Conservation (phyloP, 2,888 invertebrate genomes). For the Alentia gelatinosa region DNA sequence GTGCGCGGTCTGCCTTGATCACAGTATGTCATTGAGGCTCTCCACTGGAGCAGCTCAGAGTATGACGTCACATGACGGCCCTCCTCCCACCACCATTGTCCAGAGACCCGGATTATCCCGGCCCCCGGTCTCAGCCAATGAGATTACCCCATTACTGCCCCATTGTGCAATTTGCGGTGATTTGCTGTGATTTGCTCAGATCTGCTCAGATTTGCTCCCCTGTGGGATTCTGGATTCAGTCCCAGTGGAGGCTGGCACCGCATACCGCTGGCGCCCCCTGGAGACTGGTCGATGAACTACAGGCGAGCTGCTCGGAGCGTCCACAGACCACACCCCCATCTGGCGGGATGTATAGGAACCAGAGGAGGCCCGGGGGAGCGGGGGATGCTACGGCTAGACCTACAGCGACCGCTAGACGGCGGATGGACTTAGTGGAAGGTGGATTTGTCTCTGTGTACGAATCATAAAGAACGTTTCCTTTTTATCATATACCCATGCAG, state of each 20-base stretch:
- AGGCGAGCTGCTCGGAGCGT: neutral
- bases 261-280: neutral
- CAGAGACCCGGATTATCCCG: neutral
- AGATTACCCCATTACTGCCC: neutral
- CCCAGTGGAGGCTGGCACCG: neutral
- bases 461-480: too few relatives aligned
- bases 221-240: neutral
- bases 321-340: neutral
- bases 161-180: neutral
- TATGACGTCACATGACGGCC: neutral
- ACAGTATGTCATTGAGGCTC: too few relatives aligned
- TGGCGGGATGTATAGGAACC: neutral
- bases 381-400: too few relatives aligned
- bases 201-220: neutral
- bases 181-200: neutral
- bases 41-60: neutral
- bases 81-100: neutral
- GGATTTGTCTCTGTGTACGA: too few relatives aligned
- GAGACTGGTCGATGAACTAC: neutral
- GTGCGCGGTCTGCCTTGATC: too few relatives aligned
- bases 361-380: neutral
- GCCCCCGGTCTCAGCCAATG: neutral
- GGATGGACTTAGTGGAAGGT: too few relatives aligned
- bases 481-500: too few relatives aligned
- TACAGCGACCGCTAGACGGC: too few relatives aligned